Percentiles rank a stretch among this genome's conserved stretches.
Conservation (phyloP, 2,797 vertebrate genomes). For the Paratrypauchen microcephalus region DNA sequence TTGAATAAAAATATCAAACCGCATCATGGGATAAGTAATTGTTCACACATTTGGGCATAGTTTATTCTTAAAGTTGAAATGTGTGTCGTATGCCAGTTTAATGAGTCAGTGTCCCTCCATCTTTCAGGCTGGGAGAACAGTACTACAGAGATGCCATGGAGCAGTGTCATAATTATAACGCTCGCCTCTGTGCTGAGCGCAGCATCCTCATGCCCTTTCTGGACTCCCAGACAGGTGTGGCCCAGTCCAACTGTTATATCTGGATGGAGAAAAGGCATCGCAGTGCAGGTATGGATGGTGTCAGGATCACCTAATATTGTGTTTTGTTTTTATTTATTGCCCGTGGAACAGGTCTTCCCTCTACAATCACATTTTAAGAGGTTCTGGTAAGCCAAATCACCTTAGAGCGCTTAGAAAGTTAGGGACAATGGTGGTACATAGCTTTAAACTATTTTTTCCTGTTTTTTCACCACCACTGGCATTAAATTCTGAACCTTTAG, state of each 20-base stretch:
- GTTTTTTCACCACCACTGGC: no score
- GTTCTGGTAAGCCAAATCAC: no score
- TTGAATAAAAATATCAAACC: not conserved
- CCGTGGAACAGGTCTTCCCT: no score
- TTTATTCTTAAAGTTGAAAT: not conserved
- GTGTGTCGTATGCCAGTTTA: not conserved
- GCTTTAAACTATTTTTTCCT: no score
- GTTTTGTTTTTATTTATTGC: not conserved
- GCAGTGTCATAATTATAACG: constrained; percentile 97
- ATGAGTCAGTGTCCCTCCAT: not conserved
- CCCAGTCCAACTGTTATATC: constrained; percentile 98
- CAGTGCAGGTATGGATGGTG: constrained; percentile 81
- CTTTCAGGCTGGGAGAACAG: constrained; percentile 88
- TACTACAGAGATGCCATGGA: constrained; percentile 98
- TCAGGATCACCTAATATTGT: not conserved
- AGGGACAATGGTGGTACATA: no score
- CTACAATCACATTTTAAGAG: no score
- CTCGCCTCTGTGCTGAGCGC: constrained; percentile 92
- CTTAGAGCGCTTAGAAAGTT: no score
- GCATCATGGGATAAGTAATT: not conserved
- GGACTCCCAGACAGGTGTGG: constrained; percentile 95
- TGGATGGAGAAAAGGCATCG: constrained; percentile 99
- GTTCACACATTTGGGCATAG: not conserved
- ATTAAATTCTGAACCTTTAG: no score
- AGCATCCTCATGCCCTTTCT: constrained; percentile 96